Percentiles rank a stretch among this genome's conserved stretches.
These are phyloP conservation scores for Alcedo quadribrachys DNA, from an alignment of 2,797 vertebrate genomes.

Conservation along the genomic window DNA sequence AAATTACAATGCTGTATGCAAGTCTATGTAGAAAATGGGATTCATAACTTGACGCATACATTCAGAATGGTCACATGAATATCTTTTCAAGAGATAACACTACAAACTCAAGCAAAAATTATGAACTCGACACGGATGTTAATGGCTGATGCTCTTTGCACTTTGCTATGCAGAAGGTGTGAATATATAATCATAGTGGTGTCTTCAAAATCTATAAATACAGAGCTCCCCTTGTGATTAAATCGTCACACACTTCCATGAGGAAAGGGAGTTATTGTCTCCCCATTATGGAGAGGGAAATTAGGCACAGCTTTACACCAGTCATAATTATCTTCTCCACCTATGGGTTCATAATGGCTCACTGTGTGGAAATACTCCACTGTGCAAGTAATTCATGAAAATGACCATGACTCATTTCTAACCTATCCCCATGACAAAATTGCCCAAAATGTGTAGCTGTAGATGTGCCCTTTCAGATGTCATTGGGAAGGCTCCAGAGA, in stretches of 20 bases:
- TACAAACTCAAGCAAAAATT: background rate
- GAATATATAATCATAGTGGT: background rate
- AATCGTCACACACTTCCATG: conserved; percentile 13
- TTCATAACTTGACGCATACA: background rate
- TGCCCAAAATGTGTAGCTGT: background rate
- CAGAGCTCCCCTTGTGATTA: conserved; percentile 38
- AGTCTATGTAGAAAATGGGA: background rate
- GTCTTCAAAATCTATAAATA: conserved; percentile 56
- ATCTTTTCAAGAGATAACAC: background rate
- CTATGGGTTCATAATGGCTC: conserved; percentile 38
- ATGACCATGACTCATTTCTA: conserved; percentile 53
- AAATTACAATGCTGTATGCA: background rate
- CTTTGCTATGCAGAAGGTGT: background rate
- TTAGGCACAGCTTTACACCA: conserved; percentile 58
- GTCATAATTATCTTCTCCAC: conserved; percentile 47
- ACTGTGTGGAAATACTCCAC: background rate
- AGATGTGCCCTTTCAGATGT: background rate
- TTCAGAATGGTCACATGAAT: background rate
- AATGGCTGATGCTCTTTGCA: background rate
- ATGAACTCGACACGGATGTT: accelerated
- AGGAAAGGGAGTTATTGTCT: conserved; percentile 45
- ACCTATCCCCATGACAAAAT: conserved; percentile 28
- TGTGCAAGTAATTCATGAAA: background rate
- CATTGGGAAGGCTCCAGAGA: background rate
- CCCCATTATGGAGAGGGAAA: conserved; percentile 16